phyloP scores from a whole-genome alignment of 2,888 invertebrate genomes.

The Nyleta sp. region DNA sequence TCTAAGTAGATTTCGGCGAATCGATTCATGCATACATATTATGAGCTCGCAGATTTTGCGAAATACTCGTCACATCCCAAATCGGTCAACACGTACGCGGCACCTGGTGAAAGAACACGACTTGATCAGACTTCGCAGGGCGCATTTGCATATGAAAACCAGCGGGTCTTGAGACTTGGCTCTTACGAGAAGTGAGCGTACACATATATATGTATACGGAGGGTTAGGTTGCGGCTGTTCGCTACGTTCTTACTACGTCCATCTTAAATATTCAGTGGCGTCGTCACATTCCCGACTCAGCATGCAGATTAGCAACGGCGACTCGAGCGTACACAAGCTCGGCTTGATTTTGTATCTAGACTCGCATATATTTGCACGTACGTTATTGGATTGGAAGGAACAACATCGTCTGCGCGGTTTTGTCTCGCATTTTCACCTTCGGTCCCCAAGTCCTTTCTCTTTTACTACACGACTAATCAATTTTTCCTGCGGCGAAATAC shows the following conservation, averaged over 20 bases:
- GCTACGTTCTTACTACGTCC: slow-evolving; percentile 68
- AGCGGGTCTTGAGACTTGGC: slow-evolving; percentile 78
- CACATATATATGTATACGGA: slow-evolving; percentile 57
- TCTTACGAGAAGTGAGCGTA: slow-evolving; percentile 76
- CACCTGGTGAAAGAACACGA: slow-evolving; percentile 71
- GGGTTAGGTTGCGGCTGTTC: slow-evolving; percentile 72
- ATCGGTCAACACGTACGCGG: slow-evolving; percentile 67
- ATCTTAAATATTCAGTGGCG: slow-evolving; percentile 81
- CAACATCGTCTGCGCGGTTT: slow-evolving; percentile 39
- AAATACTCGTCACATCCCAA: slow-evolving; percentile 57
- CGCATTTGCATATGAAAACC: slow-evolving; percentile 81
- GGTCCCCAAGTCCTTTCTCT: slow-evolving; percentile 21
- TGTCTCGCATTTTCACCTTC: slow-evolving; percentile 32
- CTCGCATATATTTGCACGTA: slow-evolving; percentile 57
- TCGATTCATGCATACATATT: slow-evolving; percentile 54
- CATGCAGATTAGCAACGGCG: slow-evolving; percentile 79
- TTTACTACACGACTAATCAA: background rate
- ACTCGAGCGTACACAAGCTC: slow-evolving; percentile 76
- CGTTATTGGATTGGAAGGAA: slow-evolving; percentile 53
- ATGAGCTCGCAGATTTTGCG: slow-evolving; percentile 43
- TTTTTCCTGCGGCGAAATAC: no score
- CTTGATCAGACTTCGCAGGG: slow-evolving; percentile 70
- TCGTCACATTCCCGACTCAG: slow-evolving; percentile 79
- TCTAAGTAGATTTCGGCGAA: slow-evolving; percentile 46
- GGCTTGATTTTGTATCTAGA: slow-evolving; percentile 76